A percentile compares a stretch with the other conserved stretches of the same genome.
Conservation (phyloP, 2,888 invertebrate species). For the Tetrapedia diversipes region DNA sequence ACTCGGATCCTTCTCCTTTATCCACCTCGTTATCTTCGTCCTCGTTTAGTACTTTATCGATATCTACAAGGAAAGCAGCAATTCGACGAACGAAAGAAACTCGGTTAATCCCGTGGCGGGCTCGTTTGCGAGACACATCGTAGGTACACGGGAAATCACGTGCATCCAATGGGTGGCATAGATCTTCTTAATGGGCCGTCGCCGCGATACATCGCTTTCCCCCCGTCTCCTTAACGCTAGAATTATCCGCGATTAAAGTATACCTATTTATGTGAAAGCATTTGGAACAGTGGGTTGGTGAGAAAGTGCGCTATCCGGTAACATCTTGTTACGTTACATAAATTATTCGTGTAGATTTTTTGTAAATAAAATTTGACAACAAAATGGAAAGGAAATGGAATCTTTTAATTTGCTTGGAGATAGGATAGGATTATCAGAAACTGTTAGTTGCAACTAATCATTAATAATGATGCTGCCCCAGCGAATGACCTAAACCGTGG, state of each 20-base stretch:
- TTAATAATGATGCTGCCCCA: no score
- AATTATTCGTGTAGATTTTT: no score
- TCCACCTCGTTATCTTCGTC: background rate
- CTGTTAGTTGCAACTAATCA: no score
- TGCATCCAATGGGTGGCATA: background rate
- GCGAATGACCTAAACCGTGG: no score
- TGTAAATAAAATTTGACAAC: no score
- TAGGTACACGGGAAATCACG: conserved; percentile 5
- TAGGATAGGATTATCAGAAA: no score
- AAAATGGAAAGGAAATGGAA: no score
- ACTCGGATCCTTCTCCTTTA: background rate
- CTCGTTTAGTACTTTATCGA: background rate
- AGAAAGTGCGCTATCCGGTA: no score
- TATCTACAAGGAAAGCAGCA: background rate
- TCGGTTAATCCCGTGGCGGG: background rate
- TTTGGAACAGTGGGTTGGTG: no score
- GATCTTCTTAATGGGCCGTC: conserved; percentile 15
- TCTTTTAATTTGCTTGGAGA: no score
- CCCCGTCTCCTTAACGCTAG: background rate
- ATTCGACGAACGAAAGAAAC: background rate
- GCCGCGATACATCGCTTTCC: conserved; percentile 3
- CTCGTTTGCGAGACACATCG: conserved; percentile 4
- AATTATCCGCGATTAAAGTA: background rate
- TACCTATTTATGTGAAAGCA: background rate
- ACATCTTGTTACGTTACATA: no score